These are phyloP conservation scores for Papilio demoleus DNA, from an alignment of 2,888 invertebrate genomes.

Conservation along the genomic window DNA sequence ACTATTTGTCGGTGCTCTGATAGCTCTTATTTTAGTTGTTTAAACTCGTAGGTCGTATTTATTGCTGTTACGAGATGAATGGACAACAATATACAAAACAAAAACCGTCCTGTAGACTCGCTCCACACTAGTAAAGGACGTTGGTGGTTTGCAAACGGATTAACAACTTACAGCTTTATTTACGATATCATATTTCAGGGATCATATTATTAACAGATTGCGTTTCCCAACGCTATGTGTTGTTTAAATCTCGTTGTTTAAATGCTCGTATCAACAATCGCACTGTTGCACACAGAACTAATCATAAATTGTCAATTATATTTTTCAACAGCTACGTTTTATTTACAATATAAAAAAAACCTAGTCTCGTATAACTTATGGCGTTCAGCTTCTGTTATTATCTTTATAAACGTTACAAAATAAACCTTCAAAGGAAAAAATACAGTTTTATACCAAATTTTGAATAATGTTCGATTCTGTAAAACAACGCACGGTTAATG, in stretches of 20 bases:
- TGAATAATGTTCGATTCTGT: too few species aligned
- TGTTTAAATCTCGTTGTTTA: not conserved
- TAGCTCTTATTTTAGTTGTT: not conserved
- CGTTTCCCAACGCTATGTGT: not conserved
- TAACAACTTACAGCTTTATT: constrained; percentile 11
- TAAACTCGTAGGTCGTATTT: not conserved
- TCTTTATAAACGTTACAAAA: not conserved
- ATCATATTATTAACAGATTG: not conserved
- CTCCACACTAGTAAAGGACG: too few species aligned
- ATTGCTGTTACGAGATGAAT: too few species aligned
- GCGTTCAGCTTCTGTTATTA: too few species aligned
- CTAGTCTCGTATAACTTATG: too few species aligned
- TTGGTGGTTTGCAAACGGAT: not conserved
- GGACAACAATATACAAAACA: too few species aligned
- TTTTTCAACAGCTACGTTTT: too few species aligned
- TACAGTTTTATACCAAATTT: too few species aligned
- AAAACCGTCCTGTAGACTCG: too few species aligned
- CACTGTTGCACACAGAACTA: not conserved
- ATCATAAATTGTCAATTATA: not conserved
- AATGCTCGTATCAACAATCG: not conserved
- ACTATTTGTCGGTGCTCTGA: not conserved
- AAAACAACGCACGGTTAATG: too few species aligned
- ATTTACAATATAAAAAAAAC: too few species aligned
- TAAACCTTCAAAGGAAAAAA: not conserved
- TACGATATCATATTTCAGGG: constrained; percentile 6